Evolutionary conservation across 2,888 invertebrate genomes (phyloP).

Genomic region (Buathra laborator): DNA sequence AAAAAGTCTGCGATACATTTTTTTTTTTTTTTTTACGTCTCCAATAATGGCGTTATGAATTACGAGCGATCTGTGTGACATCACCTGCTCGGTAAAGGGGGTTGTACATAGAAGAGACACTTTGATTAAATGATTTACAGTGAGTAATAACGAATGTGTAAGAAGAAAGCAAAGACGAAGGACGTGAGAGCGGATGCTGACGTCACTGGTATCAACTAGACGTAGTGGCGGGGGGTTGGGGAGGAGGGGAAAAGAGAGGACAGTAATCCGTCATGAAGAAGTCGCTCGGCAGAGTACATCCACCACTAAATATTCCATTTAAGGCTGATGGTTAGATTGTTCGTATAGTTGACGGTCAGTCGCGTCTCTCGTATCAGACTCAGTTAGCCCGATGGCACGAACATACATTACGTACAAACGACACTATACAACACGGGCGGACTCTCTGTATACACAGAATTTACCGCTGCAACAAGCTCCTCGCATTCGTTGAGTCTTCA

Average conservation of each 20-base stretch:
- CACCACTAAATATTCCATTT: constrained; percentile 79
- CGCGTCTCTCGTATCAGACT: constrained; percentile 75
- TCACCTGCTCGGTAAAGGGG: neutral
- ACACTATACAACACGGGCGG: constrained; percentile 9
- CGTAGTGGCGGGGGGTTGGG: constrained; percentile 4
- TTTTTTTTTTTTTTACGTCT: neutral
- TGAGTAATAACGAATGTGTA: constrained; percentile 1
- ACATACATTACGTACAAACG: constrained; percentile 43
- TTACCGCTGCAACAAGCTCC: constrained; percentile 20
- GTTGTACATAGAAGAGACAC: neutral
- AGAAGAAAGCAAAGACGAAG: constrained; percentile 56
- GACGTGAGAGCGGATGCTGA: constrained; percentile 67
- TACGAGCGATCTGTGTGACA: neutral
- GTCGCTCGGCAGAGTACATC: constrained; percentile 60
- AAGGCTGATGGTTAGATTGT: constrained; percentile 80
- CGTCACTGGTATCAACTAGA: constrained; percentile 53
- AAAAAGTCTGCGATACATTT: neutral
- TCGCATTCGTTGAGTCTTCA: constrained; percentile 39
- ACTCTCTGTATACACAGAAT: constrained; percentile 8
- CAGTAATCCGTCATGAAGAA: constrained; percentile 66
- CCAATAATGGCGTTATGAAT: neutral
- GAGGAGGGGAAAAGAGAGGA: constrained; percentile 28
- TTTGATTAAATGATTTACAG: constrained; percentile 9
- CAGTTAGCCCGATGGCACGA: constrained; percentile 69
- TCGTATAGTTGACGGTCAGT: constrained; percentile 74